A percentile compares a stretch with the other conserved stretches of the same genome.
phyloP scores from a whole-genome alignment of 2,113 vertebrate genomes.

The Leucopsar rothschildi region DNA sequence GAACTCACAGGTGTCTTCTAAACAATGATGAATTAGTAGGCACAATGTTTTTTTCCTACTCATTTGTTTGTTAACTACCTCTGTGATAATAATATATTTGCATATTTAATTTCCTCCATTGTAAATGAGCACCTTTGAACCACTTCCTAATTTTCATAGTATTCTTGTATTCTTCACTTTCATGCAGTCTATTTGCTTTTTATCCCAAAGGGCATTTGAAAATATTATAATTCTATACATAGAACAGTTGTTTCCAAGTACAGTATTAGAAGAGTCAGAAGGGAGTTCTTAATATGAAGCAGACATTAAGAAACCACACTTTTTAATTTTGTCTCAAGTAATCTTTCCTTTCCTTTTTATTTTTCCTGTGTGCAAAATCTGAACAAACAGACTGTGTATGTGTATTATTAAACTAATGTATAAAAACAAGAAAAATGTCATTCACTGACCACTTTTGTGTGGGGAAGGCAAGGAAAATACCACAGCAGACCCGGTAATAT shows the following conservation, averaged over 20 bases:
- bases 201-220: slow-evolving; percentile 59
- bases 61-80: slow-evolving; percentile 72
- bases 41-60: slow-evolving; percentile 47
- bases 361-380: neutral
- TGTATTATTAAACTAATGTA: neutral
- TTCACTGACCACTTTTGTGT: neutral
- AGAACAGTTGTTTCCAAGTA: slow-evolving; percentile 36
- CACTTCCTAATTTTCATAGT: slow-evolving; percentile 72
- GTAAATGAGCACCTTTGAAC: slow-evolving; percentile 73
- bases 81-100: slow-evolving; percentile 76
- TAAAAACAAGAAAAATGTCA: neutral
- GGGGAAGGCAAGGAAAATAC: neutral
- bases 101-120: slow-evolving; percentile 78
- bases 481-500: neutral
- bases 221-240: slow-evolving; percentile 41
- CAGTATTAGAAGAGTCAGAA: neutral
- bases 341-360: neutral
- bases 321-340: neutral
- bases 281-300: neutral
- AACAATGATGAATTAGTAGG: slow-evolving; percentile 75
- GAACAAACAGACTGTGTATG: neutral
- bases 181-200: slow-evolving; percentile 68
- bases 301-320: neutral
- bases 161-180: slow-evolving; percentile 73
- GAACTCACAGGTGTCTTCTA: slow-evolving; percentile 69